Evolutionary conservation across 2,797 vertebrate species (phyloP).

Genomic region (Oophaga sylvatica): DNA sequence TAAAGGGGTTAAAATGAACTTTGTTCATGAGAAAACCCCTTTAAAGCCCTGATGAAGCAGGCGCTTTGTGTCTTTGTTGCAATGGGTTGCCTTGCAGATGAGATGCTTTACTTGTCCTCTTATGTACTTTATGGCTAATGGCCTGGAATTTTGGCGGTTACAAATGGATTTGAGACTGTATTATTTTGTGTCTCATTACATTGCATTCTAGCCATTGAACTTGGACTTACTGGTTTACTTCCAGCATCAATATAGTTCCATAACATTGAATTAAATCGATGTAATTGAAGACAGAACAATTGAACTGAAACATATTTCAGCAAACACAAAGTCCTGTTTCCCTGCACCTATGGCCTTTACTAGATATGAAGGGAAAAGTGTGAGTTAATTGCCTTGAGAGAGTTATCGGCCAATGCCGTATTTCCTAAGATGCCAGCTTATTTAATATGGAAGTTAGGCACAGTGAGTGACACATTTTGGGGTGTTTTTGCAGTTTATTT

Average conservation of each 20-base stretch:
- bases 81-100: constrained; percentile 24
- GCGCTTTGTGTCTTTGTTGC: not conserved
- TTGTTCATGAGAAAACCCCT: too few species aligned
- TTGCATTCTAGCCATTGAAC: constrained; percentile 50
- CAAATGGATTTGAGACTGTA: constrained; percentile 5
- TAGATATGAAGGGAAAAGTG: not conserved
- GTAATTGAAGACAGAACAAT: constrained; percentile 55
- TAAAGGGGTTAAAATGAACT: too few species aligned
- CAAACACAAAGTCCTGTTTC: constrained; percentile 29
- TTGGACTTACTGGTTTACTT: constrained; percentile 50
- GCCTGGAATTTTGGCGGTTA: constrained; percentile 1
- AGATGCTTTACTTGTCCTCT: not conserved
- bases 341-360: constrained; percentile 25
- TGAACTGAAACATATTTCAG: constrained; percentile 48
- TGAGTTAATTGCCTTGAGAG: constrained; percentile 42
- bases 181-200: constrained; percentile 52
- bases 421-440: not conserved
- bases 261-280: constrained; percentile 47
- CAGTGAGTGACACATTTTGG: not conserved
- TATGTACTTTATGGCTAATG: constrained; percentile 6
- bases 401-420: not conserved
- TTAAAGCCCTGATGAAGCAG: too few species aligned
- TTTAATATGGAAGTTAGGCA: constrained; percentile 11
- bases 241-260: constrained; percentile 54
- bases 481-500: not conserved